A percentile compares a stretch with the other conserved stretches of the same genome.
These are phyloP conservation scores for Amblyornis subalaris DNA, from an alignment of 2,113 vertebrate genomes.

Conservation along the genomic window DNA sequence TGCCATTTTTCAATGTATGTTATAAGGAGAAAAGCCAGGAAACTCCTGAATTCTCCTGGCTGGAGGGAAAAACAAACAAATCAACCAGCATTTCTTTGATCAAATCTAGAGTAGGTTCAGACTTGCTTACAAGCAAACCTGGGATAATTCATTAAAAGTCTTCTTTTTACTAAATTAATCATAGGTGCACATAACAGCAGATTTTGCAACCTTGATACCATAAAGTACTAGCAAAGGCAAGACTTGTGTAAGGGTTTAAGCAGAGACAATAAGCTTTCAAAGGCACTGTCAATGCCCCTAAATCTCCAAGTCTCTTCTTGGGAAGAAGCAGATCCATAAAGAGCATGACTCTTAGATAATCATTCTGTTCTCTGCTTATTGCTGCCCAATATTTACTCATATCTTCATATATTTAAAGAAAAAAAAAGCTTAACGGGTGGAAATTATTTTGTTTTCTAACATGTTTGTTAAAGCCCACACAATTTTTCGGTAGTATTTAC, in stretches of 20 bases:
- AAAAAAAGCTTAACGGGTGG: fast-evolving
- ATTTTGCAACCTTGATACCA: neutral
- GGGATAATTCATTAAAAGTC: neutral
- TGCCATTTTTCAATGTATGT: neutral
- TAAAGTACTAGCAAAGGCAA: neutral
- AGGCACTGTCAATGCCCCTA: neutral
- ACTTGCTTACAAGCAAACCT: neutral
- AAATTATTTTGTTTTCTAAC: neutral
- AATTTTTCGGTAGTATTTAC: neutral
- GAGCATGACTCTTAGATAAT: neutral
- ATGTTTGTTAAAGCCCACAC: neutral
- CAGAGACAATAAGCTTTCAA: neutral
- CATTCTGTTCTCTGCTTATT: neutral
- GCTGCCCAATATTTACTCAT: neutral
- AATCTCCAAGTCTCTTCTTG: neutral
- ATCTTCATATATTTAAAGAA: no score
- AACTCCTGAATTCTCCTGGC: neutral
- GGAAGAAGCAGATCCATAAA: neutral
- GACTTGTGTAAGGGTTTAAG: neutral
- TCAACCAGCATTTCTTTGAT: neutral
- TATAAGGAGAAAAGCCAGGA: neutral
- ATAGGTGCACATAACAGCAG: neutral
- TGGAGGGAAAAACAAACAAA: neutral
- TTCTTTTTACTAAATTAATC: neutral
- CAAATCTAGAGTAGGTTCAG: neutral